Evolutionary conservation across 2,888 invertebrate species (phyloP).

Genomic region (Drosophila vallismaia): DNA sequence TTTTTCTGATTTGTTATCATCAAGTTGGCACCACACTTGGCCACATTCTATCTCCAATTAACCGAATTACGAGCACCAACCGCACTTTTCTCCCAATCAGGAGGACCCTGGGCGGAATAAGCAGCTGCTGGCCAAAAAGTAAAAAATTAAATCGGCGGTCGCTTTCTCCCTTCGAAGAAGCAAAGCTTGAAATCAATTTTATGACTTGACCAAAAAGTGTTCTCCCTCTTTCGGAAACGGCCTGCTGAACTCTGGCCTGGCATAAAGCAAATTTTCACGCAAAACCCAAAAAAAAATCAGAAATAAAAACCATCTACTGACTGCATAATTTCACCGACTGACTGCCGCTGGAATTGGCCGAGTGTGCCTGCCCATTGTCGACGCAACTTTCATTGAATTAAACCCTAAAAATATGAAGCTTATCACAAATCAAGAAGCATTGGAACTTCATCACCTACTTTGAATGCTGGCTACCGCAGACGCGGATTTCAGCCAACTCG

Average conservation of each 20-base stretch:
- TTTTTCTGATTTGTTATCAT: conserved; percentile 33
- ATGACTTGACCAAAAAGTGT: conserved; percentile 61
- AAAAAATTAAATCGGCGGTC: conserved; percentile 19
- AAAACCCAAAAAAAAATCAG: conserved; percentile 13
- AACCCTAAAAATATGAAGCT: conserved; percentile 80
- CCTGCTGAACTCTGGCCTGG: conserved; percentile 74
- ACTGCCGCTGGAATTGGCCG: conserved; percentile 44
- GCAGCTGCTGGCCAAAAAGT: conserved; percentile 19
- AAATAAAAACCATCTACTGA: conserved; percentile 42
- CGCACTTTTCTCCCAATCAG: conserved; percentile 36
- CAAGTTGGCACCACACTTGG: conserved; percentile 29
- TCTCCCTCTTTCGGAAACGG: conserved; percentile 22
- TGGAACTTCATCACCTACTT: conserved; percentile 81
- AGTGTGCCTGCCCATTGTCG: conserved; percentile 57
- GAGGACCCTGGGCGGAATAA: conserved; percentile 5
- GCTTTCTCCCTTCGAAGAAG: conserved; percentile 64
- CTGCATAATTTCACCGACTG: conserved; percentile 73
- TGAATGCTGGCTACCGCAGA: conserved; percentile 79
- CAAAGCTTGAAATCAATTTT: conserved; percentile 75
- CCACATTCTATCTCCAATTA: conserved; percentile 43
- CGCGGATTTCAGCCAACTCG: conserved; percentile 18
- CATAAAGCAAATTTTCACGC: conserved; percentile 71
- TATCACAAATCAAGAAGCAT: conserved; percentile 80
- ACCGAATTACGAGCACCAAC: conserved; percentile 11
- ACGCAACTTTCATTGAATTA: conserved; percentile 77